These are phyloP conservation scores for Syritta pipiens DNA, from an alignment of 2,888 invertebrate genomes.

Conservation along the genomic window DNA sequence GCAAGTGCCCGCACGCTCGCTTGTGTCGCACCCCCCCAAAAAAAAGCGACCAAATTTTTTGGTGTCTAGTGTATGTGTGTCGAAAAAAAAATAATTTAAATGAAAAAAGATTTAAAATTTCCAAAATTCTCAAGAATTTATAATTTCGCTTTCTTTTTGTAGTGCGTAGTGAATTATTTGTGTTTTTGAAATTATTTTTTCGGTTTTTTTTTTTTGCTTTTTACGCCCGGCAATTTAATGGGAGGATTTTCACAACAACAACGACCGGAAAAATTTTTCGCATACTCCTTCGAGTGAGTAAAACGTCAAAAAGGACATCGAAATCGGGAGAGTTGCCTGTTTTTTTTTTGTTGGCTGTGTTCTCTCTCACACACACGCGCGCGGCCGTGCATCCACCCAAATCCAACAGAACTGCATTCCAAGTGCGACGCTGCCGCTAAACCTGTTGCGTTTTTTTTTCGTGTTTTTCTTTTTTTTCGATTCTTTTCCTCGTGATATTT, in stretches of 20 bases:
- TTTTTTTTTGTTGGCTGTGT: no score
- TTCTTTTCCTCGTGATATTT: not conserved
- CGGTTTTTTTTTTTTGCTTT: not conserved
- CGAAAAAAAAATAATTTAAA: not conserved
- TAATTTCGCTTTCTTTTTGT: not conserved
- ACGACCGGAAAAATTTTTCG: slow-evolving; percentile 28
- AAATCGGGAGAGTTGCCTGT: no score
- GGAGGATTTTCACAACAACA: slow-evolving; percentile 36
- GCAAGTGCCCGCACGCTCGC: not conserved
- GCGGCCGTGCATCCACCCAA: slow-evolving; percentile 4
- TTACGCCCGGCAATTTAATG: no score
- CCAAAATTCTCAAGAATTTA: no score
- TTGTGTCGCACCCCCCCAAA: slow-evolving; percentile 56
- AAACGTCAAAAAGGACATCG: slow-evolving; percentile 11
- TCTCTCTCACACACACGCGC: slow-evolving; percentile 16
- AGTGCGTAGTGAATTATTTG: slow-evolving; percentile 9
- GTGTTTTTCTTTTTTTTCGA: not conserved
- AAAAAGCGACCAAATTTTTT: slow-evolving; percentile 44
- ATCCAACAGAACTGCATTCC: slow-evolving; percentile 59
- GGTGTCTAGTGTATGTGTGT: slow-evolving; percentile 51
- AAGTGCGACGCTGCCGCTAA: slow-evolving; percentile 51
- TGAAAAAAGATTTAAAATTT: slow-evolving; percentile 1
- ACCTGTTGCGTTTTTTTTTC: slow-evolving; percentile 62
- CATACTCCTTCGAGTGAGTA: no score
- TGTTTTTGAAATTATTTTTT: slow-evolving; percentile 1